Evolutionary conservation across 2,888 invertebrate genomes (phyloP).

Genomic region (Tryphoninae sp.): DNA sequence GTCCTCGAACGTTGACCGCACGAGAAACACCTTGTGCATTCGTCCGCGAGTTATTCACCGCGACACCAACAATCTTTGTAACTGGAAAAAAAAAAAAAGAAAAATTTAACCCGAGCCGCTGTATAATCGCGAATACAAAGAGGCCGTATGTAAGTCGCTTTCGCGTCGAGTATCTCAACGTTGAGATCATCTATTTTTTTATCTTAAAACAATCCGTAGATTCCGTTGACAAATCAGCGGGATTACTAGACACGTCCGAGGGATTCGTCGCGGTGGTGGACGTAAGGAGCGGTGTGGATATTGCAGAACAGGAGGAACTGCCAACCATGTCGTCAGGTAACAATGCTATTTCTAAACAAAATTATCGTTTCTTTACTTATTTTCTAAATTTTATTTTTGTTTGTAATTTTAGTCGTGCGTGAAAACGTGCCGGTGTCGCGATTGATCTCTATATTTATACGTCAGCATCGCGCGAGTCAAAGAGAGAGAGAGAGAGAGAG

Average conservation of each 20-base stretch:
- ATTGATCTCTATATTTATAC: neutral
- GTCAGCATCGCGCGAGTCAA: neutral
- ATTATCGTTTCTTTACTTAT: conserved; percentile 6
- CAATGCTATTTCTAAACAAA: conserved; percentile 32
- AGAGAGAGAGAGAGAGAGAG: neutral
- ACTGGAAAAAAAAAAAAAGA: neutral
- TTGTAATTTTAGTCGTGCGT: neutral
- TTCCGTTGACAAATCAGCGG: conserved; percentile 9
- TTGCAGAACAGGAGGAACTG: conserved; percentile 53
- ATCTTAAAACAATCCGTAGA: neutral
- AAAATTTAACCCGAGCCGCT: no score
- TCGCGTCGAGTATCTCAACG: neutral
- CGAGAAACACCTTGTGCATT: neutral
- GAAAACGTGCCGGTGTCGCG: conserved; percentile 4
- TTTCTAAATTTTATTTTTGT: conserved; percentile 17
- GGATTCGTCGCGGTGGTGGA: conserved; percentile 26
- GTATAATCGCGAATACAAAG: no score
- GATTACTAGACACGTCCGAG: neutral
- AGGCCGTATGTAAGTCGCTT: no score
- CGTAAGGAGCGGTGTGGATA: conserved; percentile 17
- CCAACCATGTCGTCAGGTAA: conserved; percentile 67
- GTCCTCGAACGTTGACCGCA: neutral
- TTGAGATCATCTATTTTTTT: neutral
- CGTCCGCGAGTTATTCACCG: neutral
- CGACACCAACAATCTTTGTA: neutral